A percentile compares a stretch with the other conserved stretches of the same genome.
Conservation (phyloP, 1,140 invertebrate genomes). For the Scaptodrosophila lebanonensis region DNA sequence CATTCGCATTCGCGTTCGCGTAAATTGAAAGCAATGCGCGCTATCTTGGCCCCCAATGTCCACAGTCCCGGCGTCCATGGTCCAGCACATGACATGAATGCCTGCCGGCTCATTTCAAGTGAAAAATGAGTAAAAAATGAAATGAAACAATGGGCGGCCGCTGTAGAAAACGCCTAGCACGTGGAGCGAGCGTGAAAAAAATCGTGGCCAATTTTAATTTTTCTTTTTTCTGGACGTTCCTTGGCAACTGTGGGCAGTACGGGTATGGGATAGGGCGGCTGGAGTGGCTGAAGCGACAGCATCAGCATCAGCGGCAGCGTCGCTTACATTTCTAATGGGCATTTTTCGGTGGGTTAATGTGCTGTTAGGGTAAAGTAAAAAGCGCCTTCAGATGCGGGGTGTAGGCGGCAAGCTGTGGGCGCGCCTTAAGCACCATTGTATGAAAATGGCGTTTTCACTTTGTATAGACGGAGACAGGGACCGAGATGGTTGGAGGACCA, state of each 20-base stretch:
- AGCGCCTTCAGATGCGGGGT: too few relatives aligned
- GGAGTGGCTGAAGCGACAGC: too few relatives aligned
- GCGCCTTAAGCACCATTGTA: slow-evolving; percentile 17
- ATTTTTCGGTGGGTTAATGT: slow-evolving; percentile 71
- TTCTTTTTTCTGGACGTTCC: slow-evolving; percentile 33
- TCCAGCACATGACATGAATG: slow-evolving; percentile 60
- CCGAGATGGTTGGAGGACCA: neutral
- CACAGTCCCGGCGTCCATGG: neutral
- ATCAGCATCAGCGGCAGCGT: slow-evolving; percentile 4
- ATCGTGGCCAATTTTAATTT: slow-evolving; percentile 77
- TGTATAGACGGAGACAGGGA: too few relatives aligned
- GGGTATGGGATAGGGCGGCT: too few relatives aligned
- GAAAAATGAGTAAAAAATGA: slow-evolving; percentile 74
- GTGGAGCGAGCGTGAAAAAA: slow-evolving; percentile 45
- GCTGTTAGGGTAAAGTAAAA: slow-evolving; percentile 69
- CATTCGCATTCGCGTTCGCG: too few relatives aligned
- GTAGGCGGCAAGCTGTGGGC: slow-evolving; percentile 1
- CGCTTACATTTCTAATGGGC: slow-evolving; percentile 62
- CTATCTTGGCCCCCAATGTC: slow-evolving; percentile 32
- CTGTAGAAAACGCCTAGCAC: slow-evolving; percentile 15
- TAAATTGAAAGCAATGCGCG: slow-evolving; percentile 63
- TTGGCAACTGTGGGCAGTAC: neutral
- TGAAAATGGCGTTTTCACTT: slow-evolving; percentile 28
- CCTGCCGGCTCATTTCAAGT: slow-evolving; percentile 71
- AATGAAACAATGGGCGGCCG: slow-evolving; percentile 66